These are phyloP conservation scores for Oncorhynchus mykiss DNA, from an alignment of 2,113 vertebrate genomes.

Conservation along the genomic window DNA sequence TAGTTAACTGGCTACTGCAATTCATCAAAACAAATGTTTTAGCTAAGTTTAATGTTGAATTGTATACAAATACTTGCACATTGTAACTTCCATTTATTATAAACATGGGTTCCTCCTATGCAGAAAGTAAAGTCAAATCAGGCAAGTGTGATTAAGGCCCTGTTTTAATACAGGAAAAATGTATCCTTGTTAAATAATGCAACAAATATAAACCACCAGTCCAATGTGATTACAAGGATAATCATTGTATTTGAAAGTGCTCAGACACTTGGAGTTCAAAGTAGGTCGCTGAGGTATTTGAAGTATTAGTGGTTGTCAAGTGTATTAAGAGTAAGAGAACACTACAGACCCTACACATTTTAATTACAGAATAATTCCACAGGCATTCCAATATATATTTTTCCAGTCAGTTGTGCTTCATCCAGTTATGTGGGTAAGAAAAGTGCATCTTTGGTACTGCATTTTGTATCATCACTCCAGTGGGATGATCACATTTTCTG, in stretches of 20 bases:
- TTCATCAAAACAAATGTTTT: no score
- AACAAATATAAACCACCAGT: no score
- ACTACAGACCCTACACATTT: background rate
- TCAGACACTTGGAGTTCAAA: background rate
- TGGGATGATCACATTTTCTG: background rate
- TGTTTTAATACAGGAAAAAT: background rate
- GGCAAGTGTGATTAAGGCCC: background rate
- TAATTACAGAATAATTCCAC: background rate
- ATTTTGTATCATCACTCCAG: constrained; percentile 13
- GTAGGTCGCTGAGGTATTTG: background rate
- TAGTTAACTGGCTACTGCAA: no score
- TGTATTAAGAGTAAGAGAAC: background rate
- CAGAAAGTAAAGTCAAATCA: background rate
- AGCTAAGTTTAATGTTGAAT: no score
- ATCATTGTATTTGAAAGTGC: background rate
- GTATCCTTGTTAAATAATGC: background rate
- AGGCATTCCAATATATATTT: background rate
- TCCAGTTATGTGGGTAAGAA: constrained; percentile 44
- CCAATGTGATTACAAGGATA: background rate
- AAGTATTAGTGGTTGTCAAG: background rate
- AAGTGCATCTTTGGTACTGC: constrained; percentile 46
- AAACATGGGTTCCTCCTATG: background rate
- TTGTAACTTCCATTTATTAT: no score
- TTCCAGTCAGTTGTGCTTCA: constrained; percentile 12
- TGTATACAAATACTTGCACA: no score